Percentiles rank a stretch among this genome's conserved stretches.
Conservation (phyloP, 2,888 invertebrate species). For the Polyommatus icarus region DNA sequence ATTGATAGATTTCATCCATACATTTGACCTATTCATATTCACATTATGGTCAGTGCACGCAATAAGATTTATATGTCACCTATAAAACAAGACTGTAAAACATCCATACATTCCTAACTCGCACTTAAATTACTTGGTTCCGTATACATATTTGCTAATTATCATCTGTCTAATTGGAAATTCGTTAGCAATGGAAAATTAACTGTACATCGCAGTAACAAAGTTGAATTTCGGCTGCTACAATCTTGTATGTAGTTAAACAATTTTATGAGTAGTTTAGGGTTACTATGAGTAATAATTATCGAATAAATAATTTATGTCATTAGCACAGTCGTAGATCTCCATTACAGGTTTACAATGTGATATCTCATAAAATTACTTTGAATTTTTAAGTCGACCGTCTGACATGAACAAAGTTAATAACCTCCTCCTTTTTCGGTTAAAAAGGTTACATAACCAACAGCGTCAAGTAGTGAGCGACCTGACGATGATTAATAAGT, state of each 20-base stretch:
- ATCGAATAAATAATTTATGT: conserved; percentile 19
- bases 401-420: too few relatives aligned
- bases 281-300: conserved; percentile 16
- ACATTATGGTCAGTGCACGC: neutral
- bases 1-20: too few relatives aligned
- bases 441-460: too few relatives aligned
- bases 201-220: neutral
- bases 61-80: conserved; percentile 12
- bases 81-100: conserved; percentile 3
- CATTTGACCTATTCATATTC: too few relatives aligned
- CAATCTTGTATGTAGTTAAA: neutral
- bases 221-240: neutral
- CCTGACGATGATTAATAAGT: neutral
- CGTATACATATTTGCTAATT: conserved; percentile 45
- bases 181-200: neutral
- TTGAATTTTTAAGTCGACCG: neutral
- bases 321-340: neutral
- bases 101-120: conserved; percentile 6
- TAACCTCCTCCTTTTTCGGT: too few relatives aligned
- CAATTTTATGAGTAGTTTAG: conserved; percentile 23
- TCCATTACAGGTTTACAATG: neutral
- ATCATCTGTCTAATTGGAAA: conserved; percentile 40
- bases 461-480: too few relatives aligned
- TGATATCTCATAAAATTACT: neutral
- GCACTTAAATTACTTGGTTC: conserved; percentile 43